Evolutionary conservation across 2,888 invertebrate genomes (phyloP).

Genomic region (Calameuta idolon): DNA sequence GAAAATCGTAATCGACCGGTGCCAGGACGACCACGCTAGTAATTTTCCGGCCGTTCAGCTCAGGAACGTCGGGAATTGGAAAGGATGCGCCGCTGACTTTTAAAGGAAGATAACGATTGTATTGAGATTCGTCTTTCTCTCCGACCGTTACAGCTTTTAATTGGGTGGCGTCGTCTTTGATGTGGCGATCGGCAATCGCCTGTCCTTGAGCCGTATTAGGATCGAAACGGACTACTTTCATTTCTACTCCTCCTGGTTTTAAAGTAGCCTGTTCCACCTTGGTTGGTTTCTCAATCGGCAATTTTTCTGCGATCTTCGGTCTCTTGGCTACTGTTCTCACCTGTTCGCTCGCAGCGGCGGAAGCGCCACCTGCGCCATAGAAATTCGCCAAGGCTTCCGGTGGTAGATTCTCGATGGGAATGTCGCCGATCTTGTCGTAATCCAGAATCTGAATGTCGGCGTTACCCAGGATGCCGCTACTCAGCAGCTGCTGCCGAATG

Average conservation of each 20-base stretch:
- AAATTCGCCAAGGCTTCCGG: slow-evolving; percentile 89
- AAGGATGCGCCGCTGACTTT: slow-evolving; percentile 89
- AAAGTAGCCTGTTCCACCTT: slow-evolving; percentile 63
- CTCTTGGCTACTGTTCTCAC: slow-evolving; percentile 74
- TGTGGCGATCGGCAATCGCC: slow-evolving; percentile 78
- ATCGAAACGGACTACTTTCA: slow-evolving; percentile 88
- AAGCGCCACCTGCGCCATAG: slow-evolving; percentile 84
- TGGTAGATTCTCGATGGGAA: slow-evolving; percentile 83
- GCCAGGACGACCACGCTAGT: slow-evolving; percentile 88
- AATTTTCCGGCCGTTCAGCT: slow-evolving; percentile 80
- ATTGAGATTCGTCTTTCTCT: slow-evolving; percentile 69
- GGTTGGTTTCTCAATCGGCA: slow-evolving; percentile 16
- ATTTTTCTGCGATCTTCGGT: slow-evolving; percentile 41
- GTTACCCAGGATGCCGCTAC: slow-evolving; percentile 87
- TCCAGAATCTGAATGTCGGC: slow-evolving; percentile 89
- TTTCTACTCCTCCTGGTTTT: slow-evolving; percentile 76
- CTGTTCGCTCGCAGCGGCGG: slow-evolving; percentile 78
- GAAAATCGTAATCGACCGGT: slow-evolving; percentile 79
- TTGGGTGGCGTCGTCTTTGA: slow-evolving; percentile 78
- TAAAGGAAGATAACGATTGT: slow-evolving; percentile 85
- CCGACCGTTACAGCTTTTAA: slow-evolving; percentile 81
- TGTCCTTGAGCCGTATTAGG: slow-evolving; percentile 80
- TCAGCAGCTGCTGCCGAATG: slow-evolving; percentile 82
- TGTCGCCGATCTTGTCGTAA: slow-evolving; percentile 90
- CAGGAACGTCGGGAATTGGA: slow-evolving; percentile 84